phyloP scores from a whole-genome alignment of 2,888 invertebrate genomes.

The Asteroscopus sphinx region DNA sequence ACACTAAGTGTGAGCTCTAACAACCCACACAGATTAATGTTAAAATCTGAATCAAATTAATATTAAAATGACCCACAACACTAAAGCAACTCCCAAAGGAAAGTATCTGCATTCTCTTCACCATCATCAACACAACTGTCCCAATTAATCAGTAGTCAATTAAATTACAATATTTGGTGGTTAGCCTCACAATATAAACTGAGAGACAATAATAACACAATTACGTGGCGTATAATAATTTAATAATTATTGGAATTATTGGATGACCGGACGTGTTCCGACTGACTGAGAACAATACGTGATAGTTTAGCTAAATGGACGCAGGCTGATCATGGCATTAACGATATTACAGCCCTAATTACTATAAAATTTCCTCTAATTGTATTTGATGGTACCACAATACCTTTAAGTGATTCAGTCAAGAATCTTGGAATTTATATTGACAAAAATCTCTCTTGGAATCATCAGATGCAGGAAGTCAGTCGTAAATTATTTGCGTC shows the following conservation, averaged over 20 bases:
- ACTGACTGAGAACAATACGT: slow-evolving; percentile 41
- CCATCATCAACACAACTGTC: slow-evolving; percentile 30
- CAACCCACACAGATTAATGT: slow-evolving; percentile 37
- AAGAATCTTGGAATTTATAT: too few relatives aligned
- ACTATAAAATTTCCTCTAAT: slow-evolving; percentile 35
- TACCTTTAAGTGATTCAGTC: too few relatives aligned
- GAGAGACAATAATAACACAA: slow-evolving; percentile 48
- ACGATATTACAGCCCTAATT: slow-evolving; percentile 39
- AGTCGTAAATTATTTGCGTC: too few relatives aligned
- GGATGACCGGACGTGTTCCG: slow-evolving; percentile 59
- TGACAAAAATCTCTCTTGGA: too few relatives aligned
- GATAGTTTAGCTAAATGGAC: slow-evolving; percentile 53
- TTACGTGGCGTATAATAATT: slow-evolving; percentile 55
- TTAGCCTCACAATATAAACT: slow-evolving; percentile 43
- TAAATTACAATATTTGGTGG: slow-evolving; percentile 27
- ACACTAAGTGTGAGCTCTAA: slow-evolving; percentile 17
- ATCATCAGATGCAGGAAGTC: too few relatives aligned
- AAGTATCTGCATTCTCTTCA: slow-evolving; percentile 13
- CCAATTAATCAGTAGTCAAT: slow-evolving; percentile 42
- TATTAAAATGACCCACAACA: slow-evolving; percentile 37
- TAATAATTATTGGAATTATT: slow-evolving; percentile 53
- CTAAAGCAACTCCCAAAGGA: slow-evolving; percentile 8
- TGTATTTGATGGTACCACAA: too few relatives aligned
- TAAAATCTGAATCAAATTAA: too few relatives aligned
- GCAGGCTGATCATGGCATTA: slow-evolving; percentile 24